These are phyloP conservation scores for Notothenia rossii DNA, from an alignment of 2,113 vertebrate species.

Conservation along the genomic window DNA sequence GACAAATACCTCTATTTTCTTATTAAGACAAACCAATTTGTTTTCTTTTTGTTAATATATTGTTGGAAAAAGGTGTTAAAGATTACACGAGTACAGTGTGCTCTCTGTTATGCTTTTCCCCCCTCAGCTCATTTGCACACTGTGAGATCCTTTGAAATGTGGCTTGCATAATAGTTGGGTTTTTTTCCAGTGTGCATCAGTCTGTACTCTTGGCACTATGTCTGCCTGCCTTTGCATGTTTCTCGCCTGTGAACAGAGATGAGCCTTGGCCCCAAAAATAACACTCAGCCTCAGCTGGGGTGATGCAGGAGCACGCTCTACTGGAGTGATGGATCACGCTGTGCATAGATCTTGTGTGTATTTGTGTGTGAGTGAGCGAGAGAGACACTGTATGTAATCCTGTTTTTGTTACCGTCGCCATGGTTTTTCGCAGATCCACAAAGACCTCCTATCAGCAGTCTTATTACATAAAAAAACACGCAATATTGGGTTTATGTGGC, in stretches of 20 bases:
- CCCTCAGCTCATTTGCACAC: not conserved
- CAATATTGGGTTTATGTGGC: constrained; percentile 1
- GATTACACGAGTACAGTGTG: not conserved
- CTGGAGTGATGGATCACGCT: constrained; percentile 69
- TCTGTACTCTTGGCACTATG: constrained; percentile 8
- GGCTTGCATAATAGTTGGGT: constrained; percentile 4
- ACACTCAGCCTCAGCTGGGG: constrained; percentile 62
- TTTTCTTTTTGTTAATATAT: not conserved
- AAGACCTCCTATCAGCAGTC: constrained; percentile 13
- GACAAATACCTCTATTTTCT: not conserved
- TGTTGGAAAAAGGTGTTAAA: not conserved
- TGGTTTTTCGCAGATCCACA: constrained; percentile 32
- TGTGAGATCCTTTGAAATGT: constrained; percentile 6
- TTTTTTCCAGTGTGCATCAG: not conserved
- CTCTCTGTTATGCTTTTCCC: constrained; percentile 28
- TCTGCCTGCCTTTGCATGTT: constrained; percentile 49
- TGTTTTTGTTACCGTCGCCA: constrained; percentile 29
- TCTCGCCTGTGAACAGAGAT: constrained; percentile 70
- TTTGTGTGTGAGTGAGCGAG: constrained; percentile 23
- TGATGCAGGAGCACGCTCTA: constrained; percentile 64
- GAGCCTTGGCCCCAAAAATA: constrained; percentile 78
- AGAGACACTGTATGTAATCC: constrained; percentile 28
- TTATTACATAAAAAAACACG: not conserved
- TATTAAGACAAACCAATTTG: not conserved
- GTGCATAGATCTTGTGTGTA: constrained; percentile 63